Percentiles rank a stretch among this genome's conserved stretches.
phyloP scores from a whole-genome alignment of 2,113 vertebrate species.

The Rhinolophus ferrumequinum region DNA sequence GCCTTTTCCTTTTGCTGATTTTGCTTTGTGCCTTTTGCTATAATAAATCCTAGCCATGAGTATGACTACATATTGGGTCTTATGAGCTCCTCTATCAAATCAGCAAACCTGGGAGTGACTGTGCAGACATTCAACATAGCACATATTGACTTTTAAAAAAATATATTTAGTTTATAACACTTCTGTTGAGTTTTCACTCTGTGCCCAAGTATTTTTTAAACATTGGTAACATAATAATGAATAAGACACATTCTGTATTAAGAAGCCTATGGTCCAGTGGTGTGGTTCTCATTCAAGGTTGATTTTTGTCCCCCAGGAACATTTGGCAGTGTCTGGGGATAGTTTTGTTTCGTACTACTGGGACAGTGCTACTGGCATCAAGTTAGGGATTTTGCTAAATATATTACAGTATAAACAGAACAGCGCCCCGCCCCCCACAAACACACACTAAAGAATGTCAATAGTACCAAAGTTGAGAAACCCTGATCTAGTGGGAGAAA shows the following conservation, averaged over 20 bases:
- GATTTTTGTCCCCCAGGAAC: not conserved
- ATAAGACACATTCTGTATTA: not conserved
- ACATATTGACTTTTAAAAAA: not conserved
- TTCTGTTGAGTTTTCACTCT: not conserved
- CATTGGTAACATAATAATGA: not conserved
- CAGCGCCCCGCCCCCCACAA: not conserved
- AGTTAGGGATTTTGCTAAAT: not conserved
- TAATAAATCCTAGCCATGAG: not conserved
- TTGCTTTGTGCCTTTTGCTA: not conserved
- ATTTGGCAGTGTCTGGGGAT: not conserved
- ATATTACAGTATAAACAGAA: not conserved
- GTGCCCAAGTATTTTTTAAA: not conserved
- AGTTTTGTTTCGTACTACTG: not conserved
- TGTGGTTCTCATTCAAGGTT: not conserved
- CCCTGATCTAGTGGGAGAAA: not conserved
- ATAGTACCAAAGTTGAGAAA: not conserved
- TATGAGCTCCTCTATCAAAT: not conserved
- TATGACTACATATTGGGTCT: not conserved
- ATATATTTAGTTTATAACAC: not conserved
- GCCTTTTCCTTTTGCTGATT: not conserved
- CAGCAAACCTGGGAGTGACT: not conserved
- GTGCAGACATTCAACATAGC: not conserved
- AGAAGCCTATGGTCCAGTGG: not conserved
- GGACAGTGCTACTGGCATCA: not conserved
- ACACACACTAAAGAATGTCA: not conserved